Evolutionary conservation across 2,888 invertebrate genomes (phyloP).

Genomic region (Tenodera sinensis): DNA sequence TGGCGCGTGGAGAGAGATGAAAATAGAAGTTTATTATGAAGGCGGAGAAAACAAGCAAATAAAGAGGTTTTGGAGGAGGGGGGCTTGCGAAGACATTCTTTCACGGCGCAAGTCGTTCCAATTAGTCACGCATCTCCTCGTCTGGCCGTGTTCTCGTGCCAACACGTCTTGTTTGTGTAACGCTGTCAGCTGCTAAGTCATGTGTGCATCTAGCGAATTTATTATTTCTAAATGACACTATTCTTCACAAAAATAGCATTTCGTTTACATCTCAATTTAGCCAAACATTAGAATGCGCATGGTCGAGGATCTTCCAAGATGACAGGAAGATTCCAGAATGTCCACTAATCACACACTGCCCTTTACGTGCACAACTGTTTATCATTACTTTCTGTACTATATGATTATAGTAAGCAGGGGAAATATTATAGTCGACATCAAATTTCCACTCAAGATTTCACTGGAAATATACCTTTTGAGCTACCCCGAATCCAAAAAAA

Average conservation of each 20-base stretch:
- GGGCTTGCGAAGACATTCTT: not conserved
- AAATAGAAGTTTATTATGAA: not conserved
- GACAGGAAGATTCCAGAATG: too few relatives aligned
- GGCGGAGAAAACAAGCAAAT: not conserved
- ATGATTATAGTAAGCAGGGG: too few relatives aligned
- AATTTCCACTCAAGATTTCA: too few relatives aligned
- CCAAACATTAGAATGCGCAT: too few relatives aligned
- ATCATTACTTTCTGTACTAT: too few relatives aligned
- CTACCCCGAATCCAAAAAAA: too few relatives aligned
- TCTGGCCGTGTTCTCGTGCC: not conserved
- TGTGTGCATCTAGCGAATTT: not conserved
- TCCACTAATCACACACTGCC: too few relatives aligned
- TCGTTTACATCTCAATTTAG: too few relatives aligned
- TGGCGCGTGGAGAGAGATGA: not conserved
- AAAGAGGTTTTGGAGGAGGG: not conserved
- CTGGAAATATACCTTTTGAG: too few relatives aligned
- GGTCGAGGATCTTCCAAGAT: too few relatives aligned
- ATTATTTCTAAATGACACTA: not conserved
- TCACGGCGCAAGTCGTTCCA: not conserved
- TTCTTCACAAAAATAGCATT: not conserved
- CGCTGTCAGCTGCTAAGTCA: not conserved
- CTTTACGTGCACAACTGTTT: too few relatives aligned
- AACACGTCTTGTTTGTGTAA: not conserved
- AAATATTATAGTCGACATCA: too few relatives aligned
- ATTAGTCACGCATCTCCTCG: not conserved